Evolutionary conservation across 2,113 vertebrate species (phyloP).

Genomic region (Semicossyphus pulcher): DNA sequence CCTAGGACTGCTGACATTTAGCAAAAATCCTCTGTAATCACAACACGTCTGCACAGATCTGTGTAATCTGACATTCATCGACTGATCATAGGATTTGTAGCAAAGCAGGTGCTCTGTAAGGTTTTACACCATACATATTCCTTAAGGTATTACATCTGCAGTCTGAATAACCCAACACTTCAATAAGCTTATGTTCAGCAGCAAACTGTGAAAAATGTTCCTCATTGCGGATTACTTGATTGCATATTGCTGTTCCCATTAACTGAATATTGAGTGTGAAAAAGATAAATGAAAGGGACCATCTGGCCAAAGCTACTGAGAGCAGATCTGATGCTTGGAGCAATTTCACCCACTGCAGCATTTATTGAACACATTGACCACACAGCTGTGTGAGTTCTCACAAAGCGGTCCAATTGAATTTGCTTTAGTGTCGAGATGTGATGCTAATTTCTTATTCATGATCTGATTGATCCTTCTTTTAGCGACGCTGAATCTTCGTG

Average conservation of each 20-base stretch:
- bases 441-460: conserved; percentile 49
- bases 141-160: neutral
- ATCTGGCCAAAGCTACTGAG: conserved; percentile 13
- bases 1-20: neutral
- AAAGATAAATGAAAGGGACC: conserved; percentile 55
- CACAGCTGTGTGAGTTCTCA: conserved; percentile 49
- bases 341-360: conserved; percentile 61
- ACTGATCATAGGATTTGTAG: neutral
- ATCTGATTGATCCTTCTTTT: conserved; percentile 14
- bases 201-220: conserved; percentile 48
- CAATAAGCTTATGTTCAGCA: conserved; percentile 38
- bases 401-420: conserved; percentile 58
- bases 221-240: conserved; percentile 45
- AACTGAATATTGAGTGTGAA: conserved; percentile 58
- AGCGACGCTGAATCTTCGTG: conserved; percentile 1
- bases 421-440: conserved; percentile 34
- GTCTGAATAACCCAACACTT: conserved; percentile 39
- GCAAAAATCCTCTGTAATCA: neutral
- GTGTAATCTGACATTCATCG: conserved; percentile 10
- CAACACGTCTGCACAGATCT: neutral
- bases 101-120: neutral
- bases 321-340: conserved; percentile 35
- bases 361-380: conserved; percentile 70
- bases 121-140: conserved; percentile 23
- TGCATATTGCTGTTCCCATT: conserved; percentile 46